Base-by-base conservation (phyloP, 2,113 vertebrate genomes). In the Halcyon malimbica region DNA sequence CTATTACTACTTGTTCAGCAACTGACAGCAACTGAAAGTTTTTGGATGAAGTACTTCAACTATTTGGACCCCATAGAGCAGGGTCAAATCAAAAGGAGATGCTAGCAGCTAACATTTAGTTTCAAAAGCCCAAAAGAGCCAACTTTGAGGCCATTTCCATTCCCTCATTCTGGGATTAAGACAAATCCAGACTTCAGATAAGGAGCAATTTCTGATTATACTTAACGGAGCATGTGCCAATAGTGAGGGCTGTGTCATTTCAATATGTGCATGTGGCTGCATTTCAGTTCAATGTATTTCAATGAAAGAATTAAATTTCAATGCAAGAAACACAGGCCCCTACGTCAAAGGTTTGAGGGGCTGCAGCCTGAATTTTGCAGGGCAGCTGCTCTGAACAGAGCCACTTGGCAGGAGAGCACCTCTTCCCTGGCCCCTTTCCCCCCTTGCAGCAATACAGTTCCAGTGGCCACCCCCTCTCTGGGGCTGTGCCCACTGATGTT, bases 391-490 rank as follows among this genome's bases (percentile, higher is more conserved):
- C 17, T 28, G 21, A 59, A 46, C n/a, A 28, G 44, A 39, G 24
- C 44, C 14, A 4, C 39, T 53, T 42, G 29, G 20, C 79, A 88
- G n/a, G 24, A 88, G n/a, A 60, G 24, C 35, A 76, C 46, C 41
- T 74, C 16, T 54, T 8, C 44, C 29, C 17, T 2, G 2, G 25
- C n/a, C 26, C 37, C 51, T 42, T 50, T 28, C 20, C 2, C 24
- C 7, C 8, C 50, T 51, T 50, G 28, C n/a, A 50, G 31, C 5
- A 10, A 20, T 16, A 37, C 11, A 3, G 12, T 67, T 71, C 28
- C 10, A 65, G n/a, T 1, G 2, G 28, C 9, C 20, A 5, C 25
- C 10, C 1, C 0, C 16, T 37, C 48, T 42, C 12, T 1, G 1
- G 33, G 46, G 23, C 53, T 35, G 2, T 42, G 29, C 46, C 50